Base-by-base conservation (phyloP, 2,888 invertebrate species). In the Stictocephala bisonia region DNA sequence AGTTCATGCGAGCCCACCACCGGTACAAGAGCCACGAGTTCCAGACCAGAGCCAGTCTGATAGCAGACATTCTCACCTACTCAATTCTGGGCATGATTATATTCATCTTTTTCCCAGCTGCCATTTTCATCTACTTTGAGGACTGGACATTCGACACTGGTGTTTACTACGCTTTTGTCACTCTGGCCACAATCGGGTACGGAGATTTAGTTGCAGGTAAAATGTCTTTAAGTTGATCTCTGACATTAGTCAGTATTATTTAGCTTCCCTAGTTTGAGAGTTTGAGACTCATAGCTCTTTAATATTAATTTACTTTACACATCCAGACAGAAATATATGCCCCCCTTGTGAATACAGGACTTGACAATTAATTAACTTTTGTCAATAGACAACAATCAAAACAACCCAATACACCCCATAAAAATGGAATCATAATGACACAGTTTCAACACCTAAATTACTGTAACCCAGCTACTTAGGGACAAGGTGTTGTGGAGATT, bases 131-230 rank as follows among this genome's bases (percentile, higher is more conserved):
- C 18, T 88, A 92, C 68, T 93, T 94, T 80, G 96, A 96, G 85
- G 90, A 88, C 0, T 96, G 96, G 96, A 88, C 89, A 7, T 96
- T 93, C 82, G 89, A 93, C 7, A 90, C 94, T 48, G 89, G 95
- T 0, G 88, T 96, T 48, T 96, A 96, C 83, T 96, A 93, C 81
- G 91, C 94, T 20, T 96, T 94, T 82, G 93, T 95, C 13, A 94
- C 94, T 0, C 87, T 94, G 11, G 93, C 94, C 1, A 95, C 95
- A 2, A 96, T 96, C 77, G 96, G 96, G 41, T 96, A 96, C 83
- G 96, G 96, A n/a, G 96, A 96, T 83, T 90, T 90, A 81, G 95
- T 96, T 29, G 95, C 96, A 83, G 93, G 94, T 93, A 7, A 40
- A n/a, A n/a, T n/a, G n/a, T n/a, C n/a, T n/a, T n/a, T n/a, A n/a